phyloP scores from a whole-genome alignment of 2,888 invertebrate genomes.

The Drosophila acutilabella region DNA sequence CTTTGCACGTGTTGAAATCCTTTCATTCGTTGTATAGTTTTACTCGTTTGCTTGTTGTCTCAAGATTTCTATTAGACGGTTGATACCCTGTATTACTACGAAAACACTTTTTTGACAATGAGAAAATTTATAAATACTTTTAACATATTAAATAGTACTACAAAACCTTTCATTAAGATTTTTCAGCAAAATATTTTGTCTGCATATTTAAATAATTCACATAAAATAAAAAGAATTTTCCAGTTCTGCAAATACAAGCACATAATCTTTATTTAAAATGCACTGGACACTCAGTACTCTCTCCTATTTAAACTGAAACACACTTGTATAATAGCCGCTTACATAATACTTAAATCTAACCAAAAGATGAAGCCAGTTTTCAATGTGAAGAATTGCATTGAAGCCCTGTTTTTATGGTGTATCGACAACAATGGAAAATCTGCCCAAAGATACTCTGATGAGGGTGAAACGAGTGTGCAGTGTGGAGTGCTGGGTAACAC shows the following conservation, averaged over 20 bases:
- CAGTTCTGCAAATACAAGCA: background rate
- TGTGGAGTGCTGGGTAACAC: background rate
- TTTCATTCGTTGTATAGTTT: conserved; percentile 22
- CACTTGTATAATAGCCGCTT: conserved; percentile 5
- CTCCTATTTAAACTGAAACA: background rate
- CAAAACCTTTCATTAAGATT: no score
- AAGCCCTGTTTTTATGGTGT: conserved; percentile 24
- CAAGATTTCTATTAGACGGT: no score
- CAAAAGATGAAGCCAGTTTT: background rate
- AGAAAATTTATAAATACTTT: no score
- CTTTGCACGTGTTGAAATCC: conserved; percentile 50
- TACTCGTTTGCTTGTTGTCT: background rate
- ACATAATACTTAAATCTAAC: conserved; percentile 10
- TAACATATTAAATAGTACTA: no score
- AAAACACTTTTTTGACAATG: no score
- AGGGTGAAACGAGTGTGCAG: background rate
- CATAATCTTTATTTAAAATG: background rate
- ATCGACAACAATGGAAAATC: conserved; percentile 34
- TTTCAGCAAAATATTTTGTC: background rate
- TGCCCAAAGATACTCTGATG: conserved; percentile 1
- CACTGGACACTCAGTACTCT: background rate
- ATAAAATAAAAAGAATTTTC: background rate
- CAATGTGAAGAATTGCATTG: conserved; percentile 13
- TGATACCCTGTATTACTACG: no score
- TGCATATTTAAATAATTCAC: background rate